Base-by-base conservation (phyloP, 2,888 invertebrate species). In the Diadegma fenestrale region DNA sequence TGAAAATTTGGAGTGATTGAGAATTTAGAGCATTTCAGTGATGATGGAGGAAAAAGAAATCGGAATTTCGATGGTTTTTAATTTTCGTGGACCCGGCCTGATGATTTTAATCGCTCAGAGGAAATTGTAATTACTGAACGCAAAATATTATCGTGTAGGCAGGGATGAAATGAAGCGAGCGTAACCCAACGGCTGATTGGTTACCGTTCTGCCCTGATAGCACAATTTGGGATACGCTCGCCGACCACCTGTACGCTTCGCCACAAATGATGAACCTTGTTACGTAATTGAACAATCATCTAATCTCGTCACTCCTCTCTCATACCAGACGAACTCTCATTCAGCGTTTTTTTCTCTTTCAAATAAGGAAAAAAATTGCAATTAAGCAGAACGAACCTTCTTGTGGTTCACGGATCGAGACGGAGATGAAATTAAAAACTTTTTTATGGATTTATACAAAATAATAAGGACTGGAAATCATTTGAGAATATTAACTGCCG, bases 201-300 rank as follows among this genome's bases (percentile, higher is more conserved):
- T 41, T 77, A 80, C 77, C 45, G 30, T 33, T 66, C 66, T 80
- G 66, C 61, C 51, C 61, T 73, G 73, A 51, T 77, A 63, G 43
- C 58, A 58, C 14, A 26, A 8, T 54, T 43, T 45, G 14, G 19
- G 37, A 77, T 61, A 66, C 48, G 66, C 48, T 72, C 64, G 68
- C 33, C 73, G 68, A 78, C 84, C 84, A 84, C 80, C 81, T 81
- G 84, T 73, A 51, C 77, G 84, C 72, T 69, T 61, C 19, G 66
- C 48, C 33, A 37, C 71, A 66, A 26, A 77, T 73, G 72, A 22
- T 19, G 5, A 30, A 14, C 22, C 30, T 12, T 66, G 22, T 72
- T 37, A 71, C 30, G 33, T 58, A 58, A 30, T n/a, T 51, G 63
- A 45, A 45, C 26, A n/a, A n/a, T 26, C 26, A 26, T 58, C 22